phyloP scores from a whole-genome alignment of 2,888 invertebrate genomes.

The Allygus modestus region DNA sequence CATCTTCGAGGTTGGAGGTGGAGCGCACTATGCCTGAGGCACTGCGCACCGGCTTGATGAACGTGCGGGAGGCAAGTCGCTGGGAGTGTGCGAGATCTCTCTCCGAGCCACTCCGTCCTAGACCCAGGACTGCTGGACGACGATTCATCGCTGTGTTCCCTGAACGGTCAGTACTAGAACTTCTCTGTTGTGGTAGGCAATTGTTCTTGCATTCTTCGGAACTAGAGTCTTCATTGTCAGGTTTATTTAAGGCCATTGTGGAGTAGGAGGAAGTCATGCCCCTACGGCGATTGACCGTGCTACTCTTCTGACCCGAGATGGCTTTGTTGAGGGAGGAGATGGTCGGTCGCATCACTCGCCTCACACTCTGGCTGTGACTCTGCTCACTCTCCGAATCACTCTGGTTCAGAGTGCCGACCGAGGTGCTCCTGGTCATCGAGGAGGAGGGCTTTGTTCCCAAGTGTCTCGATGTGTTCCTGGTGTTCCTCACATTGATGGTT shows the following conservation, averaged over 20 bases:
- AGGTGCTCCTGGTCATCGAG: conserved; percentile 85
- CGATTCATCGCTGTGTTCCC: conserved; percentile 62
- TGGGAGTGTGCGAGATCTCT: conserved; percentile 73
- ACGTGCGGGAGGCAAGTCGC: conserved; percentile 70
- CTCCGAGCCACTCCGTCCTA: conserved; percentile 78
- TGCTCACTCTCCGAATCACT: conserved; percentile 84
- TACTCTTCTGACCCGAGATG: conserved; percentile 64
- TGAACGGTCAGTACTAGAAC: conserved; percentile 80
- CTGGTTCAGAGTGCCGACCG: conserved; percentile 88
- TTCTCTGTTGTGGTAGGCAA: conserved; percentile 77
- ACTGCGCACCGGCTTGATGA: conserved; percentile 65
- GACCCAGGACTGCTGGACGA: neutral
- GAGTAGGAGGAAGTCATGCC: conserved; percentile 82
- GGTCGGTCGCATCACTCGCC: conserved; percentile 86
- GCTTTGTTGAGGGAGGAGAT: conserved; percentile 89
- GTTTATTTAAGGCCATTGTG: conserved; percentile 84
- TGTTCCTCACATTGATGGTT: conserved; percentile 67
- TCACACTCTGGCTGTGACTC: conserved; percentile 75
- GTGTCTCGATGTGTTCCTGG: conserved; percentile 71
- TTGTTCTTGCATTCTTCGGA: conserved; percentile 80
- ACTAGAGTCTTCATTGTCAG: conserved; percentile 88
- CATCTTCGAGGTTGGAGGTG: conserved; percentile 73
- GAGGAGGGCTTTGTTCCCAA: conserved; percentile 71
- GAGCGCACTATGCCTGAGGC: conserved; percentile 65
- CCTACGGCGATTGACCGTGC: conserved; percentile 75